Evolutionary conservation across 2,888 invertebrate genomes (phyloP), one percentile per base, ranked within the genome.

Genomic region (Tetropium fuscum): DNA sequence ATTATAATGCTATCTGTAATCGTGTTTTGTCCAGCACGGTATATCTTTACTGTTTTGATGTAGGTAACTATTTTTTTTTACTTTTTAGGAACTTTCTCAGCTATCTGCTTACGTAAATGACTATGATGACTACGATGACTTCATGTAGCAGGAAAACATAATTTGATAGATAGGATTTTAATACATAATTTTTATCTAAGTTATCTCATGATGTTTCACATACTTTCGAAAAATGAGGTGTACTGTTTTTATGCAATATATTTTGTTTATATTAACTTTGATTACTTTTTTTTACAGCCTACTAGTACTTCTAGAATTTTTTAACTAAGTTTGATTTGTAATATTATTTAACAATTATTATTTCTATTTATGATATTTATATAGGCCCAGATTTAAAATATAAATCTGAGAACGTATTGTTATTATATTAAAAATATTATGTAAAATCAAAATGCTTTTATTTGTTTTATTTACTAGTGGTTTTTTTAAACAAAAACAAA

Each of bases 21-120:
- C n/a, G n/a, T n/a, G n/a, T n/a, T n/a, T n/a, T n/a, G n/a, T n/a
- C n/a, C n/a, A n/a, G n/a, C n/a, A n/a, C n/a, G n/a, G n/a, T n/a
- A n/a, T n/a, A n/a, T n/a, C n/a, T n/a, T n/a, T n/a, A n/a, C n/a
- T n/a, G n/a, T n/a, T n/a, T n/a, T n/a, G n/a, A n/a, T n/a, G n/a
- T n/a, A n/a, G n/a, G n/a, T n/a, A 32, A 25, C 30, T 38, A 13
- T 49, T 49, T 30, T 67, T 63, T 27, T 10, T 75, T 75, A 70
- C 70, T 53, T 82, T 83, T 62, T 84, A 88, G 88, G 86, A 69
- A 63, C 90, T 80, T 88, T 60, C 63, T 16, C 65, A 67, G 34
- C 19, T 90, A 78, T 89, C 88, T 71, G 84, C 87, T 56, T 88
- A 89, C 68, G 88, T 86, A 57, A 91, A 91, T 56, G 80, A 80